These are phyloP conservation scores for Oreochromis mossambicus DNA, from an alignment of 2,797 vertebrate genomes.

Conservation along the genomic window DNA sequence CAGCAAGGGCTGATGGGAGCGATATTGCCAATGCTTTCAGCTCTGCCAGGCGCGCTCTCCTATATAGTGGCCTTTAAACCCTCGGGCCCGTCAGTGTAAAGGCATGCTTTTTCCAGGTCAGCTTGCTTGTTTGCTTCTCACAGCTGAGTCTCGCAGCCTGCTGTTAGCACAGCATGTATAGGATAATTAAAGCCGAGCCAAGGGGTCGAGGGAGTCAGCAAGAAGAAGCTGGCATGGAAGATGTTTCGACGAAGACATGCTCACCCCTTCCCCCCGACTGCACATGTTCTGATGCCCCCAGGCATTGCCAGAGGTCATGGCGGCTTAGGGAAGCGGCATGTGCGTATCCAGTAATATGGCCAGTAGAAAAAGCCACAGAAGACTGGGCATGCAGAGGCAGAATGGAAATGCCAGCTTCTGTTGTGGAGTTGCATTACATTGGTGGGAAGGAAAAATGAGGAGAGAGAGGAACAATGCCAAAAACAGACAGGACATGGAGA, in stretches of 20 bases:
- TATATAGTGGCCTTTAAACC: conserved; percentile 39
- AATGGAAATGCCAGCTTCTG: conserved; percentile 15
- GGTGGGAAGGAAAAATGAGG: not conserved
- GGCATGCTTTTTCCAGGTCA: conserved; percentile 71
- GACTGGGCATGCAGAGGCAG: not conserved
- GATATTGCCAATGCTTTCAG: conserved; percentile 6
- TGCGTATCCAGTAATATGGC: conserved; percentile 4
- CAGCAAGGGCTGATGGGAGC: not conserved
- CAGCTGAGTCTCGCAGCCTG: conserved; percentile 52
- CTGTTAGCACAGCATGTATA: conserved; percentile 34
- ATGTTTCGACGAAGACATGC: conserved; percentile 28
- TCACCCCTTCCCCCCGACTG: not conserved
- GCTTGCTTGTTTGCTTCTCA: conserved; percentile 47
- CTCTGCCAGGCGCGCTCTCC: not conserved
- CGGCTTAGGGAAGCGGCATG: conserved; percentile 6
- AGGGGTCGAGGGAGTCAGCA: conserved; percentile 26
- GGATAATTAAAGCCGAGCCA: conserved; percentile 42
- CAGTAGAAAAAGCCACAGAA: conserved; percentile 2
- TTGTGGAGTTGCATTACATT: not conserved
- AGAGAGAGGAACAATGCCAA: not conserved
- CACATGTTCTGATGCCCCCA: conserved; percentile 15
- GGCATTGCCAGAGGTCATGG: conserved; percentile 4
- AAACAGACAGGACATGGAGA: not conserved
- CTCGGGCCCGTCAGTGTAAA: conserved; percentile 28
- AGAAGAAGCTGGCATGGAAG: conserved; percentile 27